Base-by-base conservation (phyloP, 2,888 invertebrate genomes). In the Synergus laeviventris region DNA sequence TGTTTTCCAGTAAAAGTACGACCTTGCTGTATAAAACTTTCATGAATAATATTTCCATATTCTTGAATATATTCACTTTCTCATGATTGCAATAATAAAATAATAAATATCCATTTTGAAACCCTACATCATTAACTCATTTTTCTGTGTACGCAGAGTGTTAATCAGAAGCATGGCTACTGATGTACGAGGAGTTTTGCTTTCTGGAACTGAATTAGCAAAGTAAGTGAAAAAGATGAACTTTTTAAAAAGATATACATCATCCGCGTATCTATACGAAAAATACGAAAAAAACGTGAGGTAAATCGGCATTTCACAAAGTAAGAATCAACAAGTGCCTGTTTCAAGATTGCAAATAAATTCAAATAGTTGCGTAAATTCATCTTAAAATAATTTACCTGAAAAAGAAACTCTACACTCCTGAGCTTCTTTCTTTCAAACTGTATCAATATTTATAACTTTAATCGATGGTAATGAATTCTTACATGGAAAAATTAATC, bases 151-250 rank as follows among this genome's bases (percentile, higher is more conserved):
- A 79, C 7, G 56, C 78, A 88, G 88, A 85, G 82, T 84, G 76
- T 78, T 86, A 59, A 82, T 79, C 74, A 86, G 85, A 83, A 75
- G 81, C 83, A 90, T 90, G 89, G 84, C 86, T 77, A 87, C 83
- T 62, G 85, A 88, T 61, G 80, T 80, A n/a, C 86, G 88, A 76
- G 89, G 89, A 74, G 79, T 87, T 76, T 84, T 90, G 64, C 84
- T 96, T 84, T 95, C 95, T 73, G 96, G 96, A 87, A 94, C 93
- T 2, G 91, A 93, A 89, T 91, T 95, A 78, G 94, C 96, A 79
- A 93, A 93, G 96, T 96, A 93, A 93, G 91, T 91, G 16, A 61
- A 60, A 60, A 24, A 60, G 31, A 24, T 5, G 12, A 9, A 64
- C 3, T 39, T 21, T 61, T 61, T 21, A 21, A 64, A 21, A 62